phyloP scores from a whole-genome alignment of 2,797 vertebrate genomes.

The Peromyscus attwateri region DNA sequence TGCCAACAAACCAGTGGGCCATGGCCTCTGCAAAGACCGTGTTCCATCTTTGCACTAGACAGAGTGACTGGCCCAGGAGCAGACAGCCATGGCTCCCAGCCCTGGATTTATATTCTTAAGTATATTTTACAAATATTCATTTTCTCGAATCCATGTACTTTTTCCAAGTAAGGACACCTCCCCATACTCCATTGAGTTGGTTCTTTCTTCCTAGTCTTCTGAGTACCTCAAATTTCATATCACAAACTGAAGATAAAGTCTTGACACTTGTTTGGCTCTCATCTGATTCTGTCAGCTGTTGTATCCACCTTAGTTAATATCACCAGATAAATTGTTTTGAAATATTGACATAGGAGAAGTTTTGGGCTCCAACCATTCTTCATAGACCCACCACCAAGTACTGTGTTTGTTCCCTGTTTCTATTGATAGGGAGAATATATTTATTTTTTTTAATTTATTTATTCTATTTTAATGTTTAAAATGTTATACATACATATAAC shows the following conservation, averaged over 20 bases:
- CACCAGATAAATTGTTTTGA: background rate
- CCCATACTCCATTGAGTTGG: background rate
- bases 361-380: background rate
- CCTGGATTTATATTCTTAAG: background rate
- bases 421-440: background rate
- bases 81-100: no score
- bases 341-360: background rate
- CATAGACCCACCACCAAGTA: background rate
- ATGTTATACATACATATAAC: no score
- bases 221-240: background rate
- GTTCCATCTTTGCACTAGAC: no score
- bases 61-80: no score
- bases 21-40: no score
- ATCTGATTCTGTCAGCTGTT: no score
- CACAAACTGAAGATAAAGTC: background rate
- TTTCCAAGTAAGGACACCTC: background rate
- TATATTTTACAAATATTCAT: background rate
- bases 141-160: background rate
- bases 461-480: background rate
- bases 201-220: background rate
- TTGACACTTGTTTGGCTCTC: background rate
- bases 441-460: no score
- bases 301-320: background rate
- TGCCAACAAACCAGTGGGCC: no score
- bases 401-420: background rate